These are phyloP conservation scores for Laspeyria flexula DNA, from an alignment of 2,888 invertebrate genomes.

Conservation along the genomic window DNA sequence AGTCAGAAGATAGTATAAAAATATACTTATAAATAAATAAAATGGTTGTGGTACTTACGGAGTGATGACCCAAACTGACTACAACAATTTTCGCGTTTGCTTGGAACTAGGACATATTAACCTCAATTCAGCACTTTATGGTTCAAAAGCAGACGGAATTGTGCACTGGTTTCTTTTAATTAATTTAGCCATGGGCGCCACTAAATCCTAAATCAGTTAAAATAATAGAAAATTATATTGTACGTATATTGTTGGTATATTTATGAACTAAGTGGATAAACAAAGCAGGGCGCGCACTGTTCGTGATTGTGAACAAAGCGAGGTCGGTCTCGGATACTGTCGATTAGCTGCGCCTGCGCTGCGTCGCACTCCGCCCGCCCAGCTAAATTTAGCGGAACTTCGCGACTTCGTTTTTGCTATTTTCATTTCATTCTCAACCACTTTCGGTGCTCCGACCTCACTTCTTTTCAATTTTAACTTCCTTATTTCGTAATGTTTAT, in stretches of 20 bases:
- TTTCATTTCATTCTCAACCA: slow-evolving; percentile 80
- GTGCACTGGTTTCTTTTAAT: slow-evolving; percentile 3
- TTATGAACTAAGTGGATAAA: slow-evolving; percentile 35
- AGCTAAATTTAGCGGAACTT: slow-evolving; percentile 83
- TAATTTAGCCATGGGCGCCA: slow-evolving; percentile 1
- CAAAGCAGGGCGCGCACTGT: slow-evolving; percentile 36
- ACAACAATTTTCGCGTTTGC: slow-evolving; percentile 47
- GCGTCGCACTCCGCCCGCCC: slow-evolving; percentile 66
- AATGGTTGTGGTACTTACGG: slow-evolving; percentile 60
- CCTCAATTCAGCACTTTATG: slow-evolving; percentile 48
- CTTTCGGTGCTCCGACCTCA: slow-evolving; percentile 60
- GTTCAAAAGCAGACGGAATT: slow-evolving; percentile 4
- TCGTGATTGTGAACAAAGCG: slow-evolving; percentile 62
- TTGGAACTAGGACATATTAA: slow-evolving; percentile 59
- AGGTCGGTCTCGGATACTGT: slow-evolving; percentile 59
- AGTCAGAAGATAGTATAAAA: slow-evolving; percentile 4
- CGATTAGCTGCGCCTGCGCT: slow-evolving; percentile 53
- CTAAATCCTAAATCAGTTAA: background rate
- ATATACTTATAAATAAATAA: slow-evolving; percentile 7
- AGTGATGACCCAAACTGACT: slow-evolving; percentile 56
- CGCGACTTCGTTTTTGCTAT: slow-evolving; percentile 83
- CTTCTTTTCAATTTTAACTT: slow-evolving; percentile 59
- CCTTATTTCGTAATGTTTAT: slow-evolving; percentile 42
- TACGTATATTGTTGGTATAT: no score
- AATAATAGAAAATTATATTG: no score